Conservation (phyloP, 1,140 invertebrate species). For the Apocrypta bakeri region DNA sequence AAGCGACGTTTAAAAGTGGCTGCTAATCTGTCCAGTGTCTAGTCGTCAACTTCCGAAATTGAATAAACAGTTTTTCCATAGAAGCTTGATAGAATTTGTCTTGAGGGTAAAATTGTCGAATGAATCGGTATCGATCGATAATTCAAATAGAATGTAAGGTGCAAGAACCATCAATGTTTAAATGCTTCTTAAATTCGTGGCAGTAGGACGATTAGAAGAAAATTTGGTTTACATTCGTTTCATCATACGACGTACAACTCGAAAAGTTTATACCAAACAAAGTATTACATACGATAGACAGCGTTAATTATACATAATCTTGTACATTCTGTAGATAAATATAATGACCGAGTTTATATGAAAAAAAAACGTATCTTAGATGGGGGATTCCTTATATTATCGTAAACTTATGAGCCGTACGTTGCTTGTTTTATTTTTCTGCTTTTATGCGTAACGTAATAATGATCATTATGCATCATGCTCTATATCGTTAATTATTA, state of each 20-base stretch:
- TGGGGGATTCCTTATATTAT: conserved; percentile 69
- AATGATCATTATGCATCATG: conserved; percentile 60
- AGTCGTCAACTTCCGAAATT: neutral
- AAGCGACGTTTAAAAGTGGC: conserved; percentile 53
- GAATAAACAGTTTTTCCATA: neutral
- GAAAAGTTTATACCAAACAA: conserved; percentile 63
- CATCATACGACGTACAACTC: conserved; percentile 50
- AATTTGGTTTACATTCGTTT: conserved; percentile 52
- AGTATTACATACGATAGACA: conserved; percentile 64
- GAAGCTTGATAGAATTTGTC: neutral
- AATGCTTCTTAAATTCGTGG: conserved; percentile 65
- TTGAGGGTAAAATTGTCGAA: neutral
- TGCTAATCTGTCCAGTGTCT: conserved; percentile 38
- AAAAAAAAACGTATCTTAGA: conserved; percentile 73
- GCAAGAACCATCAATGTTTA: conserved; percentile 58
- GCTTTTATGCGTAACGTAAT: conserved; percentile 61
- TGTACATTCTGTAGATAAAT: conserved; percentile 64
- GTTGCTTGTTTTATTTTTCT: conserved; percentile 53
- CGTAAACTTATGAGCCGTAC: conserved; percentile 61
- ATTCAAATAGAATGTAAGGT: neutral
- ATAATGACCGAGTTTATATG: conserved; percentile 71
- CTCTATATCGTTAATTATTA: conserved; percentile 63
- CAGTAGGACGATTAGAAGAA: conserved; percentile 64
- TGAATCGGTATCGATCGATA: neutral
- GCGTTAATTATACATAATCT: conserved; percentile 59